Evolutionary conservation across 2,113 vertebrate genomes (phyloP).

Genomic region (Morone chrysops): DNA sequence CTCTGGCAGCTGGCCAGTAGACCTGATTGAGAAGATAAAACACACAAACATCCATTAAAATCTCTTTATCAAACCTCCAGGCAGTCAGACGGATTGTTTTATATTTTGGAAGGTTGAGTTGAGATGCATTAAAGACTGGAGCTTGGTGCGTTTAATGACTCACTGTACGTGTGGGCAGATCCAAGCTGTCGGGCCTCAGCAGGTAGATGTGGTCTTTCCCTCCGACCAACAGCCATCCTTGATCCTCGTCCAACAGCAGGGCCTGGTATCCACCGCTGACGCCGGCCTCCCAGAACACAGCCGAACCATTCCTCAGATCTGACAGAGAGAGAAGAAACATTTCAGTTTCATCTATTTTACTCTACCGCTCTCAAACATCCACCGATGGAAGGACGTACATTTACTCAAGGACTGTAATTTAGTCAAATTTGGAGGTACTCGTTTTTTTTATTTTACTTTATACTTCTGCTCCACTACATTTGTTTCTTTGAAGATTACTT

Average conservation of each 20-base stretch:
- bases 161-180: conserved; percentile 83
- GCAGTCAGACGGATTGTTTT: background rate
- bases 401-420: background rate
- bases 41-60: background rate
- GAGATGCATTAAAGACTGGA: background rate
- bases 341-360: background rate
- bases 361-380: too few species aligned
- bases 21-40: conserved; percentile 77
- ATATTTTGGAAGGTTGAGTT: background rate
- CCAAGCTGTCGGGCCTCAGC: conserved; percentile 83
- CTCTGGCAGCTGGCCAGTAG: conserved; percentile 86
- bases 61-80: background rate
- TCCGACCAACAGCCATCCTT: conserved; percentile 88
- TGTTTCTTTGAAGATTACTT: background rate
- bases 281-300: conserved; percentile 77
- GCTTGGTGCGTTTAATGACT: background rate
- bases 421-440: background rate
- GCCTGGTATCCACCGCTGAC: conserved; percentile 81
- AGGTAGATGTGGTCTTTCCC: conserved; percentile 89
- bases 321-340: background rate
- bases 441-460: background rate
- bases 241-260: conserved; percentile 88
- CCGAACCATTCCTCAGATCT: conserved; percentile 87
- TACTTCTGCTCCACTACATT: background rate
- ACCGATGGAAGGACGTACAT: background rate